These are phyloP conservation scores for Enteromius trimaculatus DNA, from an alignment of 2,797 vertebrate genomes.

Conservation along the genomic window DNA sequence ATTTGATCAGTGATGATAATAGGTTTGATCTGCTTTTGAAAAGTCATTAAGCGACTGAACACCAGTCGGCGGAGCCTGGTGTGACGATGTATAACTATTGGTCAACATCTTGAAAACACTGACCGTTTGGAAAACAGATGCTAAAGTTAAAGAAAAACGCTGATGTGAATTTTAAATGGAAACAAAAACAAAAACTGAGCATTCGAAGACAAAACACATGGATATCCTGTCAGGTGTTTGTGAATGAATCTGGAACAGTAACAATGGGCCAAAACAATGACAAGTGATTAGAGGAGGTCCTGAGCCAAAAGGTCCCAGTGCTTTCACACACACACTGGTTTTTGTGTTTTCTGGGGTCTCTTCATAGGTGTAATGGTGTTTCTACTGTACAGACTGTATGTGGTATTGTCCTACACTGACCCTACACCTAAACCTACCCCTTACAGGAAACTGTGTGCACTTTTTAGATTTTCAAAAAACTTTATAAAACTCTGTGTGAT, in stretches of 20 bases:
- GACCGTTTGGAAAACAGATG: not conserved
- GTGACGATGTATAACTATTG: not conserved
- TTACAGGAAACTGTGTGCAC: no score
- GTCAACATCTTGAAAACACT: not conserved
- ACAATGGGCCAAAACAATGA: constrained; percentile 39
- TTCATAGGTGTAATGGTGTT: no score
- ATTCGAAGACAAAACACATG: not conserved
- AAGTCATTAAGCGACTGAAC: no score
- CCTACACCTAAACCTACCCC: no score
- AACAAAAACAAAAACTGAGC: not conserved
- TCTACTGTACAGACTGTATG: no score
- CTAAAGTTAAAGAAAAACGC: not conserved
- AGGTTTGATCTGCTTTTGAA: no score
- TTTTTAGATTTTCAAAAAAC: no score
- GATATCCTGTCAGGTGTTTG: constrained; percentile 48
- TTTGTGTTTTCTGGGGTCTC: no score
- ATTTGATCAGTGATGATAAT: no score
- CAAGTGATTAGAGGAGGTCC: constrained; percentile 13
- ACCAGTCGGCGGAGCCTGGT: not conserved
- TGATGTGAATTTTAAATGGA: constrained; percentile 3
- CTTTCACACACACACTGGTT: not conserved
- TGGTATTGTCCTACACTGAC: no score
- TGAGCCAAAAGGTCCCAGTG: not conserved
- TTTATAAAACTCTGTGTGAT: no score
- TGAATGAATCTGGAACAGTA: constrained; percentile 18